Evolutionary conservation across 2,113 vertebrate genomes (phyloP), one percentile per base, ranked within the genome.

Genomic region (Fregetta grallaria): DNA sequence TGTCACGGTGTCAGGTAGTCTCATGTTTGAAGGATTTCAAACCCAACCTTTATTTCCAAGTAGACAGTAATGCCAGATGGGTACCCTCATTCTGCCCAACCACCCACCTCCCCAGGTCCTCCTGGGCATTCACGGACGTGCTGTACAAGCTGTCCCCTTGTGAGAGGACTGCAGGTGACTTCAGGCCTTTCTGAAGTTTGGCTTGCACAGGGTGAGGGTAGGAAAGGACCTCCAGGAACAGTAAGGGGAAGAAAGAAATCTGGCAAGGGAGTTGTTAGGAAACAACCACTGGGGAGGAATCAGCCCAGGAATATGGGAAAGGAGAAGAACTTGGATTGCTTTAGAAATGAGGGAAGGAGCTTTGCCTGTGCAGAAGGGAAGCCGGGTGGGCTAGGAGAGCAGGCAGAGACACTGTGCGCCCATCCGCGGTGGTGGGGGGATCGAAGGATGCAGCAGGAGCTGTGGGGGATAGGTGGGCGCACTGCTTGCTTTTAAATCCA

Each of bases 111-210:
- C 30, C 6, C 45, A 12, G 36, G 40, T 77, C 42, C 52, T 61
- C 65, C 71, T 29, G 42, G 10, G 36, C 2, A 1, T 26, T 36
- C 17, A 4, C 2, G 25, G 53, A 58, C 1, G 1, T 32, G 16
- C n/a, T 10, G 73, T 36, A 52, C 61, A 34, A 84, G 73, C 36
- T 78, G 73, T 36, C 49, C 34, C 44, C 30, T 42, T 15, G 8
- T 11, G 55, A 68, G 49, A 36, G 36, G 53, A 26, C 36, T 40
- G 17, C 53, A 27, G 32, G 59, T 53, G 65, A 29, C 49, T 40
- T 50, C n/a, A 45, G 55, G 17, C 32, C 30, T 38, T 56, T 15
- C 36, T 27, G 72, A 15, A 13, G 7, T 23, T 55, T 59, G 40
- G 17, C 34, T 85, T 59, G 75, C 52, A 34, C 3, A 8, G 50